Conservation (phyloP, 2,888 invertebrate genomes). For the Oligia fasciuncula region DNA sequence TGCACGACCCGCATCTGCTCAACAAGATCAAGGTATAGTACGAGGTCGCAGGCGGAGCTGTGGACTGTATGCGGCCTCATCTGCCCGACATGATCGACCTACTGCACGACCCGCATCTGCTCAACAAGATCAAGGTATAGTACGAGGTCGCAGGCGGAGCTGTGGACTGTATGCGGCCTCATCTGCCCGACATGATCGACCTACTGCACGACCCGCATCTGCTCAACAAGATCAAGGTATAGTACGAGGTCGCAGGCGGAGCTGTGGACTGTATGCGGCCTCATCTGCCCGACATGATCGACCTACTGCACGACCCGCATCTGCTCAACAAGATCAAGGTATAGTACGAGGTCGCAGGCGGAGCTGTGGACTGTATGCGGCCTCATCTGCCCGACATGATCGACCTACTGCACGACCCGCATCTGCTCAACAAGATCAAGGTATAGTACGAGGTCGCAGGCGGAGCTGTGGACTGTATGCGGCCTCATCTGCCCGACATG, state of each 20-base stretch:
- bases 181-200: constrained; percentile 97
- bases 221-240: constrained; percentile 98
- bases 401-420: constrained; percentile 98
- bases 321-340: constrained; percentile 99
- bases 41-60: background rate
- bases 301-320: constrained; percentile 98
- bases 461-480: constrained; percentile 85
- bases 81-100: constrained; percentile 98
- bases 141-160: background rate
- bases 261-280: constrained; percentile 98
- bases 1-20: constrained; percentile 98
- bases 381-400: constrained; percentile 97
- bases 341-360: constrained; percentile 91
- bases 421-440: constrained; percentile 98
- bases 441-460: constrained; percentile 81
- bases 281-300: constrained; percentile 97
- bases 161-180: constrained; percentile 91
- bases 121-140: constrained; percentile 97
- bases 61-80: constrained; percentile 92
- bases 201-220: constrained; percentile 99
- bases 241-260: constrained; percentile 92
- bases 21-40: constrained; percentile 96
- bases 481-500: constrained; percentile 97
- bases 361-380: constrained; percentile 98
- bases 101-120: constrained; percentile 98